Percentiles rank a stretch among this genome's conserved stretches.
Evolutionary conservation across 2,888 invertebrate species (phyloP).

Genomic region (Chorisops tibialis): DNA sequence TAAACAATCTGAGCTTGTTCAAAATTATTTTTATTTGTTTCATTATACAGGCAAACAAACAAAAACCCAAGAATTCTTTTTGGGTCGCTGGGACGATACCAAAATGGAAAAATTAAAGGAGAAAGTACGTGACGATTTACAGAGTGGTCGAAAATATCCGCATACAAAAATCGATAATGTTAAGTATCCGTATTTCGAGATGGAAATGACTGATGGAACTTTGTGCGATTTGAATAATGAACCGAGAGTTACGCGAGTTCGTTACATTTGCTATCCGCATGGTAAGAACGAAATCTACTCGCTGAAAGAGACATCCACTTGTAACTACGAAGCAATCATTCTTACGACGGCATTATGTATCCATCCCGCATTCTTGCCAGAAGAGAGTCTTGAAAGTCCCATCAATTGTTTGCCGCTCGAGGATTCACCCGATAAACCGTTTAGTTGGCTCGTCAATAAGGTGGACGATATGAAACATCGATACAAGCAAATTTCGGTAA

Average conservation of each 20-base stretch:
- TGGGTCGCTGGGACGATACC: constrained; percentile 73
- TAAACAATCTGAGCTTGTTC: background rate
- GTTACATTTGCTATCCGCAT: constrained; percentile 85
- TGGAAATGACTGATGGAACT: constrained; percentile 86
- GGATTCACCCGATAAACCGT: constrained; percentile 68
- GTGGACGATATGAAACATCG: constrained; percentile 68
- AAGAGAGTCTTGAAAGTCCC: constrained; percentile 71
- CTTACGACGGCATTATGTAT: constrained; percentile 81
- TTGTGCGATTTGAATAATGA: constrained; percentile 85
- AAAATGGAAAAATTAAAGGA: constrained; percentile 60
- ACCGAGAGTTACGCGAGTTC: constrained; percentile 74
- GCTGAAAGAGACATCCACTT: constrained; percentile 88
- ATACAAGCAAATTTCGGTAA: constrained; percentile 59
- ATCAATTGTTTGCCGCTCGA: constrained; percentile 71
- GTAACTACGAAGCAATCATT: constrained; percentile 90
- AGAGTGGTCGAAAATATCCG: constrained; percentile 58
- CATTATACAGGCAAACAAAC: constrained; percentile 61
- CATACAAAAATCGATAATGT: constrained; percentile 83
- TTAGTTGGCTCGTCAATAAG: constrained; percentile 67
- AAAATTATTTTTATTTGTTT: background rate
- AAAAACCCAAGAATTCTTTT: constrained; percentile 78
- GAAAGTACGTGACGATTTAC: constrained; percentile 54
- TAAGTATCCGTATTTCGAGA: constrained; percentile 81
- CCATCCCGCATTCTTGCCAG: constrained; percentile 83
- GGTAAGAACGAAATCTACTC: constrained; percentile 90